These are phyloP conservation scores for Corbicula japonica DNA, from an alignment of 2,888 invertebrate genomes.

Conservation along the genomic window DNA sequence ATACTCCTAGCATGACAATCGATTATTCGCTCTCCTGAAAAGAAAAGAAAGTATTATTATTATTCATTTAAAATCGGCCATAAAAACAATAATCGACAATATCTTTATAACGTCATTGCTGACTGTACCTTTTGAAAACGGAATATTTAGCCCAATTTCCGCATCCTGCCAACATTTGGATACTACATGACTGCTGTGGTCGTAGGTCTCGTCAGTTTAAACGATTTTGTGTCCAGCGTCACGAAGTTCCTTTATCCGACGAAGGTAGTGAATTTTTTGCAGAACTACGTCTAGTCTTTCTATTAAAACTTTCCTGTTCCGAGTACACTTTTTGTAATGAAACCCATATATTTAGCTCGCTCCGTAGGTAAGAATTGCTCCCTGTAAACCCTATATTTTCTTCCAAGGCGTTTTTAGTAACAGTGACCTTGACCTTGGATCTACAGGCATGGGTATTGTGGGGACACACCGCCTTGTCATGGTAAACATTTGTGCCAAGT, in stretches of 20 bases:
- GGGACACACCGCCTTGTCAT: no score
- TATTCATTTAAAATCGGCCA: neutral
- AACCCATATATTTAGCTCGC: neutral
- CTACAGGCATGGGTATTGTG: no score
- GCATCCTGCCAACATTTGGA: conserved; percentile 14
- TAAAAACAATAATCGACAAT: neutral
- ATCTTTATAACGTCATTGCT: neutral
- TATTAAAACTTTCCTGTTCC: neutral
- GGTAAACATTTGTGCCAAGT: no score
- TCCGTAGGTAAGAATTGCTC: neutral
- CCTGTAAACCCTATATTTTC: neutral
- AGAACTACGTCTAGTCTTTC: neutral
- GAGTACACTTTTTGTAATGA: neutral
- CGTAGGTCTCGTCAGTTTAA: conserved; percentile 18
- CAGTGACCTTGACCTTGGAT: no score
- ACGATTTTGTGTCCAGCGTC: neutral
- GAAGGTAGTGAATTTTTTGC: neutral
- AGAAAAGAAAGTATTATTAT: neutral
- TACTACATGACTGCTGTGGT: conserved; percentile 2
- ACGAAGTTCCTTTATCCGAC: neutral
- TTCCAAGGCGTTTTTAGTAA: neutral
- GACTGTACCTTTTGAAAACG: conserved; percentile 8
- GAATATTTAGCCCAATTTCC: neutral
- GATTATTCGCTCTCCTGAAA: conserved; percentile 18
- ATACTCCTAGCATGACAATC: conserved; percentile 16